Evolutionary conservation across 2,113 vertebrate species (phyloP), one percentile per base, ranked within the genome.

Genomic region (Pedionomus torquatus): DNA sequence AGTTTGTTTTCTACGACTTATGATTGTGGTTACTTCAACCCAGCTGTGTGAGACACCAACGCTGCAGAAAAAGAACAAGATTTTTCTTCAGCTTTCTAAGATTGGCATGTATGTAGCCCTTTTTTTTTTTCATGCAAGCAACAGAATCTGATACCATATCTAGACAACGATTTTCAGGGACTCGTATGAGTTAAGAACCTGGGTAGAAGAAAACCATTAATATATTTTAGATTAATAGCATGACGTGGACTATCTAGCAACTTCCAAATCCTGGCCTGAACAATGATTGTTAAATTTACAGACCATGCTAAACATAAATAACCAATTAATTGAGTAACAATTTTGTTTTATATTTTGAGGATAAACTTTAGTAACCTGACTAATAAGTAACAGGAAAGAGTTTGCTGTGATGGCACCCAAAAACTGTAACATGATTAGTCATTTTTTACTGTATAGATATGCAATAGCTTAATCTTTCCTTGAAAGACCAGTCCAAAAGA

Each of bases 41-140:
- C 18, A 39, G 19, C 20, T 20, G 11, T 0, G 1, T 48, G 25
- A 74, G 46, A 41, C 2, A 19, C 7, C 6, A 44, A 28, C 3
- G 1, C 3, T 26, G 14, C 28, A 20, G 48, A 54, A 85, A 30
- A 65, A 83, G 12, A 31, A 33, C 7, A 58, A 41, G 5, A 10
- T 37, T 89, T 65, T 16, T 28, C 57, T 60, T 54, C 28, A 60
- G 0, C 16, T 61, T 70, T 64, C 87, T 20, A 60, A 68, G 48
- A n/a, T 0, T 78, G 46, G 4, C n/a, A n/a, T 18, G 2, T 11
- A 48, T 21, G 3, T 20, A 33, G 25, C 21, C 17, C 16, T 37
- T 81, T 86, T 52, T 16, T 54, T 87, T 41, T 52, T 39, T 78
- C 33, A 13, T 46, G 37, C 13, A 68, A 77, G 15, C 13, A 61